Evolutionary conservation across 2,113 vertebrate species (phyloP).

Genomic region (Chaenocephalus aceratus): DNA sequence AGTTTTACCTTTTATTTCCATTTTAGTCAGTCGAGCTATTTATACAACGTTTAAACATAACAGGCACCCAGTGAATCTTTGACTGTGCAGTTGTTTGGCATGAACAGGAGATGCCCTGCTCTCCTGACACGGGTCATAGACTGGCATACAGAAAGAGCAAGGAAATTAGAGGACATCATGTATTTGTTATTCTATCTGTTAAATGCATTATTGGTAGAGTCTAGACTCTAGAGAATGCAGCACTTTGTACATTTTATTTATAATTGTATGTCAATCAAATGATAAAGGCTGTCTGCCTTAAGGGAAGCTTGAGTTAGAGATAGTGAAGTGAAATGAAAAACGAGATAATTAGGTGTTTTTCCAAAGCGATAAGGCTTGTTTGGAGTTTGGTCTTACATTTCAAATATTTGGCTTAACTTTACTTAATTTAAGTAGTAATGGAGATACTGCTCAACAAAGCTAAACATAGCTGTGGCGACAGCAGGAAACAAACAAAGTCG

Average conservation of each 20-base stretch:
- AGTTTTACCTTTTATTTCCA: constrained; percentile 55
- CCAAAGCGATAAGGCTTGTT: background rate
- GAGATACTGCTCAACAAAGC: background rate
- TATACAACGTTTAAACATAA: constrained; percentile 31
- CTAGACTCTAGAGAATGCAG: background rate
- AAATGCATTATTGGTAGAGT: background rate
- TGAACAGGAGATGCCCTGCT: constrained; percentile 40
- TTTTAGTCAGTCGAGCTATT: constrained; percentile 52
- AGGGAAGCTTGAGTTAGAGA: constrained; percentile 1
- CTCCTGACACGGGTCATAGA: constrained; percentile 40
- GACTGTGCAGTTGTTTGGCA: constrained; percentile 51
- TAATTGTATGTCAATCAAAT: constrained; percentile 42
- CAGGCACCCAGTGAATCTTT: constrained; percentile 9
- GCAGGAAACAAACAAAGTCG: background rate
- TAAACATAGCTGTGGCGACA: constrained; percentile 16
- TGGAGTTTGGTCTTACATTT: background rate
- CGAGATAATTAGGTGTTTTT: background rate
- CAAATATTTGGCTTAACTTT: background rate
- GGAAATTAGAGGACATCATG: background rate
- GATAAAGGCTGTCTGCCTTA: constrained; percentile 21
- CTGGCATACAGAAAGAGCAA: background rate
- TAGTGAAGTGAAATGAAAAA: constrained; percentile 2
- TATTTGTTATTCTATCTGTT: background rate
- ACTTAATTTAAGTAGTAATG: background rate
- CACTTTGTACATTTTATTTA: constrained; percentile 13